phyloP scores from a whole-genome alignment of 2,888 invertebrate genomes.

The Rhamnusium bicolor region DNA sequence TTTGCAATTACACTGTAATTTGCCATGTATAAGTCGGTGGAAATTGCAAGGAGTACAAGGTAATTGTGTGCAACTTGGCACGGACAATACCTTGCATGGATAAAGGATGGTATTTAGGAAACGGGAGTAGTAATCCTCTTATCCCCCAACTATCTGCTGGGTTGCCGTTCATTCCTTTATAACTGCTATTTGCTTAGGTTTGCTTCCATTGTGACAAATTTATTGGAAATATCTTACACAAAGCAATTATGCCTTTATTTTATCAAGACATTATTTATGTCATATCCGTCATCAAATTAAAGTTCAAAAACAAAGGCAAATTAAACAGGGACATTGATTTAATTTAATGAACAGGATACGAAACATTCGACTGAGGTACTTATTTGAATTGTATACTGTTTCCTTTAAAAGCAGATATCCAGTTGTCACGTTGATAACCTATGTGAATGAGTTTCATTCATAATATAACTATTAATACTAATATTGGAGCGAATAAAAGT shows the following conservation, averaged over 20 bases:
- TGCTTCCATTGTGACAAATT: constrained; percentile 28
- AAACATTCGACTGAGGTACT: too few relatives aligned
- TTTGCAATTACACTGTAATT: constrained; percentile 19
- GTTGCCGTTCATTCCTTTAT: constrained; percentile 20
- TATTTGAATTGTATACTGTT: too few relatives aligned
- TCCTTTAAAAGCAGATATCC: too few relatives aligned
- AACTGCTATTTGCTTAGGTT: constrained; percentile 28
- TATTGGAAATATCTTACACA: constrained; percentile 32
- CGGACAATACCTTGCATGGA: constrained; percentile 47
- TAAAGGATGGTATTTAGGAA: constrained; percentile 45
- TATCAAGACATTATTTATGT: neutral
- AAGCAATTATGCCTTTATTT: constrained; percentile 10
- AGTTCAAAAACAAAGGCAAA: neutral
- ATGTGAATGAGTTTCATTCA: too few relatives aligned
- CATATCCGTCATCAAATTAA: neutral
- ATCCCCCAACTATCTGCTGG: constrained; percentile 36
- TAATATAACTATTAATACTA: too few relatives aligned
- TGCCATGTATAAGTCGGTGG: constrained; percentile 20
- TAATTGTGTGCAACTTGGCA: constrained; percentile 46
- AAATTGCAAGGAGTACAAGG: constrained; percentile 39
- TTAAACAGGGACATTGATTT: too few relatives aligned
- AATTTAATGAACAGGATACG: too few relatives aligned
- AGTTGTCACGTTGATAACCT: too few relatives aligned
- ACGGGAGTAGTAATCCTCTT: constrained; percentile 45
- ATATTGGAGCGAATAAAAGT: too few relatives aligned